Percentiles rank a stretch among this genome's conserved stretches.
Evolutionary conservation across 2,797 vertebrate genomes (phyloP).

Genomic region (Salarias fasciatus): DNA sequence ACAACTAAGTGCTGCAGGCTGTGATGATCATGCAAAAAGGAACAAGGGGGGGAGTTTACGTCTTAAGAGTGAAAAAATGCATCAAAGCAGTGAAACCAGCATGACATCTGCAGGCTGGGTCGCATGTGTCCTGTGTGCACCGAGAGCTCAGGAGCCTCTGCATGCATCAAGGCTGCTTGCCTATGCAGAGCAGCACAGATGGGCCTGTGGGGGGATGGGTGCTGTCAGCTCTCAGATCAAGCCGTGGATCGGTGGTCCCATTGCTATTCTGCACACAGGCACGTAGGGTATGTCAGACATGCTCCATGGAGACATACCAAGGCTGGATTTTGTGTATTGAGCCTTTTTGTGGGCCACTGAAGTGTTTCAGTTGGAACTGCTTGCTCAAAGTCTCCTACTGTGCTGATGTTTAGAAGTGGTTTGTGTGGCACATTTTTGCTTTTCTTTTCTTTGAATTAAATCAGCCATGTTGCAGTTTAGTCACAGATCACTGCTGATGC

Average conservation of each 20-base stretch:
- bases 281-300: constrained; percentile 77
- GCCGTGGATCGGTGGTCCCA: constrained; percentile 78
- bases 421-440: constrained; percentile 15
- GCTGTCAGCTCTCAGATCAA: constrained; percentile 79
- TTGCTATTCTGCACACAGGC: constrained; percentile 77
- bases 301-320: constrained; percentile 67
- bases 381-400: constrained; percentile 15
- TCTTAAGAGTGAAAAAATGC: constrained; percentile 23
- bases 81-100: not conserved
- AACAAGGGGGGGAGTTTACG: constrained; percentile 43
- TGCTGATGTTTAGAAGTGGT: constrained; percentile 23
- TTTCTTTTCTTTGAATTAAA: constrained; percentile 16
- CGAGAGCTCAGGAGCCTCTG: constrained; percentile 32
- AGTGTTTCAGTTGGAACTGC: constrained; percentile 4
- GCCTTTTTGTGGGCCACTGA: constrained; percentile 32
- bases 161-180: constrained; percentile 63
- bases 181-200: constrained; percentile 79
- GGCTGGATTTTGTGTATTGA: constrained; percentile 44
- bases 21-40: constrained; percentile 37
- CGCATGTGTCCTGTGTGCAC: constrained; percentile 46
- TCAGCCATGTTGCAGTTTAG: constrained; percentile 21
- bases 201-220: constrained; percentile 79
- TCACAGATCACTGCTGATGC: constrained; percentile 18
- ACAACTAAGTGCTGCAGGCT: constrained; percentile 14
- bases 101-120: constrained; percentile 37